Evolutionary conservation across 2,113 vertebrate species (phyloP).

Genomic region (Paramisgurnus dabryanus): DNA sequence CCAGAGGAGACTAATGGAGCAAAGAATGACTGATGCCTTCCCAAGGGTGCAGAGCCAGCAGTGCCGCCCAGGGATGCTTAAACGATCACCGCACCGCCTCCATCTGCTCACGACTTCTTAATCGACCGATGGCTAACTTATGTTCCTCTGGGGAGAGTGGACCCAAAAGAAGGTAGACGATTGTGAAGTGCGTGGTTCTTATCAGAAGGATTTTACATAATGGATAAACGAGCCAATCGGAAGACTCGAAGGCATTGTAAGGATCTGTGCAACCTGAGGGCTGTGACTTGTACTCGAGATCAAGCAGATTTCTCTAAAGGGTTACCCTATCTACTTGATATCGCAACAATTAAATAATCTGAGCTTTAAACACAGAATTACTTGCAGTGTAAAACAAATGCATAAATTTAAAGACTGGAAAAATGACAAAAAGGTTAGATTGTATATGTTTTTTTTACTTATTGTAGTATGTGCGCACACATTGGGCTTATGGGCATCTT

Average conservation of each 20-base stretch:
- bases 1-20: constrained; percentile 64
- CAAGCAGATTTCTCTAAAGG: too few species aligned
- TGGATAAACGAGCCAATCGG: background rate
- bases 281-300: too few species aligned
- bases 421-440: too few species aligned
- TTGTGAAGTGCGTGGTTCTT: background rate
- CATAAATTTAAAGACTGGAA: too few species aligned
- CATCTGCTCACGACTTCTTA: constrained; percentile 29
- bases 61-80: constrained; percentile 19
- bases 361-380: too few species aligned
- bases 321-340: too few species aligned
- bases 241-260: background rate
- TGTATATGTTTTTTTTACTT: too few species aligned
- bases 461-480: too few species aligned
- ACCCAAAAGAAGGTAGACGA: constrained; percentile 1
- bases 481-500: too few species aligned
- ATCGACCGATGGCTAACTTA: constrained; percentile 31
- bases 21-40: constrained; percentile 65
- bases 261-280: too few species aligned
- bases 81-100: constrained; percentile 17
- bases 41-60: constrained; percentile 53
- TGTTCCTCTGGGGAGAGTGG: constrained; percentile 1
- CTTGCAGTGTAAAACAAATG: too few species aligned
- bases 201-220: constrained; percentile 13
- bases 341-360: too few species aligned